These are phyloP conservation scores for Drosophila melanogaster DNA, from an alignment of 1,140 invertebrate genomes.

Conservation along the genomic window Release_6_plus_ISO1_MT NT_033777.3:13031501-13032000, in stretches of 20 bases:
- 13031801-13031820: too few relatives aligned
- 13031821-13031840: too few relatives aligned
- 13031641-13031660: not conserved
- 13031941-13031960: too few relatives aligned
- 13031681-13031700: not conserved
- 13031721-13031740: not conserved
- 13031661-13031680: not conserved
- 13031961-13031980: too few relatives aligned
- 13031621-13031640: not conserved
- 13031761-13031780: slow-evolving; percentile 9
- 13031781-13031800: not conserved
- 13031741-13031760: not conserved
- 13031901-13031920: not conserved
- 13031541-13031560: slow-evolving; percentile 24
- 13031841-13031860: not conserved
- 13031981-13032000: too few relatives aligned
- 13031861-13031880: not conserved
- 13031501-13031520: slow-evolving; percentile 2
- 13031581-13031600: slow-evolving; percentile 20
- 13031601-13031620: slow-evolving; percentile 1
- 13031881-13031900: not conserved
- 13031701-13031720: not conserved
- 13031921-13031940: too few relatives aligned
- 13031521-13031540: slow-evolving; percentile 11
- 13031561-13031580: slow-evolving; percentile 27